Base-by-base conservation (phyloP, 1,140 invertebrate species). In the Drepana arcuata region DNA sequence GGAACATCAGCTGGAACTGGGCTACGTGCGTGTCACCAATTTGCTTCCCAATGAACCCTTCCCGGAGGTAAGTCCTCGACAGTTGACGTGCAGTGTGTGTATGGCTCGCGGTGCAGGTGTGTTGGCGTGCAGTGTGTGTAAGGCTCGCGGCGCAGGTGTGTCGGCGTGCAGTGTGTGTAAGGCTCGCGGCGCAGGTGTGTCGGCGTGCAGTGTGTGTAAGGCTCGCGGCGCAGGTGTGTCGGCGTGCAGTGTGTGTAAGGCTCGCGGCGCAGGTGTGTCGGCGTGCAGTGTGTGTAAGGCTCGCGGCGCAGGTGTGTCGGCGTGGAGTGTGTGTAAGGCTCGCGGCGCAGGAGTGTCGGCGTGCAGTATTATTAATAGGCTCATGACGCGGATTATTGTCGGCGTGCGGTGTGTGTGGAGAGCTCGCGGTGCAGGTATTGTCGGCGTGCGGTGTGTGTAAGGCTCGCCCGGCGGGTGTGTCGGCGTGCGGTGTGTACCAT, bases 1-100 rank as follows among this genome's bases (percentile, higher is more conserved):
- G 21, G 96, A 98, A 54, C 97, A 99, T 88, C 87, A 98, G 29
- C 82, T 99, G 11, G 97, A 99, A 74, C 84, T 99, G n/a, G 97
- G 97, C 0, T 98, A 97, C 74, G 91, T 99, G 12, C 90, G 95
- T 27, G 96, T 99, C 86, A 94, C 92, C 1, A 99, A 99, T 83
- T 84, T 99, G 9, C 70, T 99, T 27, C 96, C 97, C 0, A 96
- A 98, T 81, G 93, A 97, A 69, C 89, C 93, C 26, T 99, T 99
- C 67, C 94, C 93, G 28, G 95, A 97, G 77, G 75, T 73, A 47
- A 56, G 31, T 48, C 18, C 15, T 28, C 1, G 12, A 6, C 14
- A n/a, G n/a, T n/a, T n/a, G n/a, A 21, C 18, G 18, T 21, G 18
- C 9, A 9, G 18, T 9, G 18, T 21, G 18, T 21, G 18, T 21